Base-by-base conservation (phyloP, 1,140 invertebrate species). In the Dendroctonus valens region DNA sequence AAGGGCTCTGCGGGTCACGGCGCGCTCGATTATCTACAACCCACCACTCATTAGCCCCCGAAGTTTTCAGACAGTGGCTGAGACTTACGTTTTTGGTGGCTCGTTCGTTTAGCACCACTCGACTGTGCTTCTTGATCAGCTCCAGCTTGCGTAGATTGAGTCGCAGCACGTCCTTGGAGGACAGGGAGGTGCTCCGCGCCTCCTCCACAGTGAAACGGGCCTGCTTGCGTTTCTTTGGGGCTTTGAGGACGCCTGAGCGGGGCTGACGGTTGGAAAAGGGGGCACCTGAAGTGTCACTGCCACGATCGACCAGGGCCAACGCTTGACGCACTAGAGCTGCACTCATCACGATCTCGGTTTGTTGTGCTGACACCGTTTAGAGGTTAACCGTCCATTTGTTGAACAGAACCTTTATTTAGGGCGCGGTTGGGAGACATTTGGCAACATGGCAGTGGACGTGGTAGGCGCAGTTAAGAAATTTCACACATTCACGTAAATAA, bases 1-100 rank as follows among this genome's bases (percentile, higher is more conserved):
- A 42, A 83, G 69, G 0, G 83, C 79, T 67, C 81, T 81, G 59
- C 77, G 79, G 59, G 77, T 80, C 9, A 81, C 73, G 4, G 82
- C 82, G 61, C 83, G 71, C 68, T 82, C 75, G 41, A 84, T 74
- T 46, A 85, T 81, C 82, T 84, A 74, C 40, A 77, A 77, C n/a
- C n/a, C n/a, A n/a, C n/a, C n/a, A n/a, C n/a, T n/a, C n/a, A n/a
- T n/a, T n/a, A n/a, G n/a, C n/a, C n/a, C n/a, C n/a, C n/a, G n/a
- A n/a, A n/a, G n/a, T n/a, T n/a, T n/a, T n/a, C n/a, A n/a, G n/a
- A n/a, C n/a, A n/a, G n/a, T n/a, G n/a, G n/a, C n/a, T n/a, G n/a
- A n/a, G n/a, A n/a, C 63, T 52, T 72, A 76, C 78, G 68, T 68
- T 63, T 41, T 55, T 63, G 63, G 69, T 79, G 68, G 42, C 73